phyloP scores from a whole-genome alignment of 2,113 vertebrate genomes.

The Mastomys natalensis region DNA sequence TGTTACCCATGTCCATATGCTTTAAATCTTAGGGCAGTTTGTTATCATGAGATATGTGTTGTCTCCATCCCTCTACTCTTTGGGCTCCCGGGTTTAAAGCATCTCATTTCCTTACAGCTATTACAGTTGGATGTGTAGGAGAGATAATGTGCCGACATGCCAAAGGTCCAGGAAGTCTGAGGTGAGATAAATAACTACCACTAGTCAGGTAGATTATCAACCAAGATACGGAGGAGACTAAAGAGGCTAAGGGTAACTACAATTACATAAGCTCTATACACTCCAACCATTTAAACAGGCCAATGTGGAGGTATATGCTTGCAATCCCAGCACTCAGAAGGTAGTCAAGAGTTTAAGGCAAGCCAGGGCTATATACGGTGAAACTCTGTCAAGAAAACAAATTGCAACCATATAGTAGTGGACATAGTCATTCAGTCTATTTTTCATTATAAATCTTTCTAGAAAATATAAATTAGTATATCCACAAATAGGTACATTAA shows the following conservation, averaged over 20 bases:
- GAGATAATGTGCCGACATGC: background rate
- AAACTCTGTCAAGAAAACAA: background rate
- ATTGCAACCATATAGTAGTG: background rate
- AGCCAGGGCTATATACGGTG: background rate
- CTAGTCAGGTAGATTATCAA: background rate
- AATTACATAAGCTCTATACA: background rate
- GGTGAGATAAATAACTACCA: background rate
- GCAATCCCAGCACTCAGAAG: background rate
- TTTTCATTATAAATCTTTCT: constrained; percentile 19
- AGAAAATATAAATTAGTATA: background rate
- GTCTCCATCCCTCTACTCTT: background rate
- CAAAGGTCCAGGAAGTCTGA: background rate
- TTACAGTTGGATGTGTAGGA: background rate
- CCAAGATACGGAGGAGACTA: background rate
- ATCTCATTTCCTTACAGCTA: background rate
- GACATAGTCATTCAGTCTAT: background rate
- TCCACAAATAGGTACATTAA: background rate
- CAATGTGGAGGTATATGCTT: too few species aligned
- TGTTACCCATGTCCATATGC: background rate
- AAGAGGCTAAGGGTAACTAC: background rate
- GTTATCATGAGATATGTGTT: background rate
- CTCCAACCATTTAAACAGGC: background rate
- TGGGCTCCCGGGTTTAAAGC: background rate
- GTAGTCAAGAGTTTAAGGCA: background rate
- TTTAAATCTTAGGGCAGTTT: background rate